Conservation (phyloP, 2,888 invertebrate species). For the Lacanobia wlatinum region DNA sequence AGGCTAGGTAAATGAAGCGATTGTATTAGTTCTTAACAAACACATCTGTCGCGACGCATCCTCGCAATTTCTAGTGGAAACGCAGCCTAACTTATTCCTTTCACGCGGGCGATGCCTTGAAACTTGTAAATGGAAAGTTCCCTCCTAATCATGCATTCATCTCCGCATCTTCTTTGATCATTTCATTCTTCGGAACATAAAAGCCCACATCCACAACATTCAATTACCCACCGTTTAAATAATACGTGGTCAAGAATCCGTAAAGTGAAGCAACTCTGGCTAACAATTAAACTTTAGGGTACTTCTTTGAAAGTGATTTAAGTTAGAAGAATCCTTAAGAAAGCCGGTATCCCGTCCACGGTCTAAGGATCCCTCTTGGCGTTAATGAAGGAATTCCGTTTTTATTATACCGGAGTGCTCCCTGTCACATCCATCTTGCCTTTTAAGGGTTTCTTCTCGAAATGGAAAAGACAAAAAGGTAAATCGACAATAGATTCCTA, state of each 20-base stretch:
- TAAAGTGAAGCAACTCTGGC: conserved; percentile 57
- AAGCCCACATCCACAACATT: conserved; percentile 23
- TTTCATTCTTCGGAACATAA: conserved; percentile 1
- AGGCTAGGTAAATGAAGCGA: no score
- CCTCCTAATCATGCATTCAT: not conserved
- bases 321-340: conserved; percentile 71
- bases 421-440: conserved; percentile 79
- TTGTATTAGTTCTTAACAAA: no score
- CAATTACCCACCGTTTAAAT: conserved; percentile 54
- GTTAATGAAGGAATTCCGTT: conserved; percentile 84
- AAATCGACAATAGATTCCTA: conserved; percentile 60
- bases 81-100: no score
- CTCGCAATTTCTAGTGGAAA: no score
- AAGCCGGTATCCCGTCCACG: conserved; percentile 64
- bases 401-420: conserved; percentile 78
- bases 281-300: conserved; percentile 69
- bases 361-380: conserved; percentile 66
- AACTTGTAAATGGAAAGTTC: no score
- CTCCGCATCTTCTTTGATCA: conserved; percentile 15
- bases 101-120: no score
- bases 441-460: conserved; percentile 63
- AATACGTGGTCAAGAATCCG: conserved; percentile 62
- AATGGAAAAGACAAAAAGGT: conserved; percentile 66
- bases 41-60: no score
- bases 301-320: conserved; percentile 74